Evolutionary conservation across 2,113 vertebrate genomes (phyloP).

Genomic region (Coreoperca whiteheadi): DNA sequence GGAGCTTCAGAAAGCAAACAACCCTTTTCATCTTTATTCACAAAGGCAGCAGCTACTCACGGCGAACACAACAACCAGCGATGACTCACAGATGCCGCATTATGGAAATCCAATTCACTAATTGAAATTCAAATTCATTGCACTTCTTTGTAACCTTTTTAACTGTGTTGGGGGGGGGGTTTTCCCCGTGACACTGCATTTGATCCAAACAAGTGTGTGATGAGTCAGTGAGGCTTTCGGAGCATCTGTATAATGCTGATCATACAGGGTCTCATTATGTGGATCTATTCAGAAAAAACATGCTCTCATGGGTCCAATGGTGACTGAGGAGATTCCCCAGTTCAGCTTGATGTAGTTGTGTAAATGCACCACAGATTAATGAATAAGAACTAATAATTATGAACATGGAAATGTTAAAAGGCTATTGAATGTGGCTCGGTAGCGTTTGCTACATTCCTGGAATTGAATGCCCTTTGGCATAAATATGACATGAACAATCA

Average conservation of each 20-base stretch:
- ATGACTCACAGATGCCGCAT: slow-evolving; percentile 50
- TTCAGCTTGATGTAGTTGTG: background rate
- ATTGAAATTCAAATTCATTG: slow-evolving; percentile 72
- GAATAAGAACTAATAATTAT: background rate
- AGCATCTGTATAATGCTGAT: slow-evolving; percentile 36
- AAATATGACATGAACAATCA: background rate
- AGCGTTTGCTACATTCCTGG: background rate
- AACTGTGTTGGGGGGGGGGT: background rate
- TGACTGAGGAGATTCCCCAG: slow-evolving; percentile 8
- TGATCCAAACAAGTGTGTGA: slow-evolving; percentile 46
- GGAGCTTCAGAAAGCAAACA: slow-evolving; percentile 13
- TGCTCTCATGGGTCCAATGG: background rate
- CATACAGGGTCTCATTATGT: slow-evolving; percentile 35
- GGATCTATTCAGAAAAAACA: background rate
- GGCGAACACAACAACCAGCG: slow-evolving; percentile 4
- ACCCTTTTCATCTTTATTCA: slow-evolving; percentile 43
- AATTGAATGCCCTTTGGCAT: background rate
- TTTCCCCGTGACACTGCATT: slow-evolving; percentile 20
- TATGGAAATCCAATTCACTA: slow-evolving; percentile 74
- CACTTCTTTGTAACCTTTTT: slow-evolving; percentile 64
- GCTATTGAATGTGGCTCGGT: background rate
- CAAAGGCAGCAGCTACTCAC: slow-evolving; percentile 29
- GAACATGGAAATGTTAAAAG: background rate
- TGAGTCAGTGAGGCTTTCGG: slow-evolving; percentile 51
- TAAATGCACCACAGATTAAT: background rate